Conservation (phyloP, 1,140 invertebrate genomes). For the Ptiloglossa arizonensis region DNA sequence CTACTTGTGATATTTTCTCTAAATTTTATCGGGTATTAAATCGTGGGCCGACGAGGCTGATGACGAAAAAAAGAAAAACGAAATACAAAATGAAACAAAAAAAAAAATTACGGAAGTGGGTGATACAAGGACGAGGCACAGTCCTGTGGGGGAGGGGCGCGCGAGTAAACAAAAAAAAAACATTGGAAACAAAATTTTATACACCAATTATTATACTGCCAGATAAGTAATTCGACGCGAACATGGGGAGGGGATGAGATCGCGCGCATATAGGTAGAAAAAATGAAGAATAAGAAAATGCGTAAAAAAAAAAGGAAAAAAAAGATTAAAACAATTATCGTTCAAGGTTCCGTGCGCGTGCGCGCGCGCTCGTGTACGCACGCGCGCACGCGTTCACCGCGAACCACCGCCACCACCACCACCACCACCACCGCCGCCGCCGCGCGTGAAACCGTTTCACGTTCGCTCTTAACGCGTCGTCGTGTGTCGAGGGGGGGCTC, state of each 20-base stretch:
- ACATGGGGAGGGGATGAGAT: constrained; percentile 40
- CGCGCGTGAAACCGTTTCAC: constrained; percentile 31
- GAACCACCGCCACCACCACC: no score
- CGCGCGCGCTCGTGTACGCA: no score
- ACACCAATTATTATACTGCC: constrained; percentile 75
- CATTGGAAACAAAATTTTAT: constrained; percentile 68
- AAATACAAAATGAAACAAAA: no score
- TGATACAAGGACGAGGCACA: no score
- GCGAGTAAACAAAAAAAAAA: not conserved
- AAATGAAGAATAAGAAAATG: not conserved
- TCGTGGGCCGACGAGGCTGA: constrained; percentile 55
- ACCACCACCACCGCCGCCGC: no score
- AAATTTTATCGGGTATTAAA: constrained; percentile 73
- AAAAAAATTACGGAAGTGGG: not conserved
- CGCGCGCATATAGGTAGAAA: not conserved
- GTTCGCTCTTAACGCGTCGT: constrained; percentile 33
- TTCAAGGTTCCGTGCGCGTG: constrained; percentile 27
- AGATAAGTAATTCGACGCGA: constrained; percentile 60
- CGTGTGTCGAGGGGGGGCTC: constrained; percentile 48
- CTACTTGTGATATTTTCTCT: constrained; percentile 79
- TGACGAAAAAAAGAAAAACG: constrained; percentile 19
- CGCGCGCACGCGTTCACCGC: no score
- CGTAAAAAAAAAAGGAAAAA: no score
- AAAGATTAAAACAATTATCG: constrained; percentile 1
- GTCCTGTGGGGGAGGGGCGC: no score